Percentiles rank a stretch among this genome's conserved stretches.
phyloP scores from a whole-genome alignment of 2,888 invertebrate species.

The Sinelater perroti region DNA sequence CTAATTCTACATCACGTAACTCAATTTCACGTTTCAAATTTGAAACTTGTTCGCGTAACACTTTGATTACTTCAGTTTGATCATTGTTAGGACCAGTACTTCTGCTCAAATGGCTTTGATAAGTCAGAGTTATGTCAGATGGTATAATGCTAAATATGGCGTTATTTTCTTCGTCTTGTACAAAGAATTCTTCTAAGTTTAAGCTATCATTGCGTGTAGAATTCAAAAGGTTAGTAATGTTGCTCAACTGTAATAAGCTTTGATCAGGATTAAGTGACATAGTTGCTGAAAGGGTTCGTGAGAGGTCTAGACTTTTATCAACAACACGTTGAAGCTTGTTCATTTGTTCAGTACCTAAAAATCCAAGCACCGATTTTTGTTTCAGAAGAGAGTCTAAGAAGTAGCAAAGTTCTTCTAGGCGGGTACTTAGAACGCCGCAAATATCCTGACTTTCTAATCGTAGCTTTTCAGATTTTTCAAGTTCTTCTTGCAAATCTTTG shows the following conservation, averaged over 20 bases:
- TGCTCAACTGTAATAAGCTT: slow-evolving; percentile 62
- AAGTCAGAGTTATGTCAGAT: slow-evolving; percentile 53
- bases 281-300: slow-evolving; percentile 61
- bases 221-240: slow-evolving; percentile 61
- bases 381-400: slow-evolving; percentile 72
- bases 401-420: slow-evolving; percentile 72
- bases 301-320: slow-evolving; percentile 65
- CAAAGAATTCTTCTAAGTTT: slow-evolving; percentile 37
- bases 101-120: slow-evolving; percentile 52
- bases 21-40: slow-evolving; percentile 57
- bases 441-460: slow-evolving; percentile 59
- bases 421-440: slow-evolving; percentile 64
- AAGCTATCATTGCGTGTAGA: slow-evolving; percentile 49
- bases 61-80: slow-evolving; percentile 48
- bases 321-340: slow-evolving; percentile 65
- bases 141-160: slow-evolving; percentile 51
- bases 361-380: slow-evolving; percentile 67
- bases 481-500: slow-evolving; percentile 50
- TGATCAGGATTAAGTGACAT: slow-evolving; percentile 61
- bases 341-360: slow-evolving; percentile 64
- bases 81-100: slow-evolving; percentile 41
- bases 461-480: slow-evolving; percentile 56
- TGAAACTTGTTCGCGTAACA: slow-evolving; percentile 56
- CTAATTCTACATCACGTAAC: slow-evolving; percentile 55
- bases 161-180: slow-evolving; percentile 42